A percentile compares a stretch with the other conserved stretches of the same genome.
Evolutionary conservation across 2,888 invertebrate species (phyloP).

Genomic region (Oscheius sp.): DNA sequence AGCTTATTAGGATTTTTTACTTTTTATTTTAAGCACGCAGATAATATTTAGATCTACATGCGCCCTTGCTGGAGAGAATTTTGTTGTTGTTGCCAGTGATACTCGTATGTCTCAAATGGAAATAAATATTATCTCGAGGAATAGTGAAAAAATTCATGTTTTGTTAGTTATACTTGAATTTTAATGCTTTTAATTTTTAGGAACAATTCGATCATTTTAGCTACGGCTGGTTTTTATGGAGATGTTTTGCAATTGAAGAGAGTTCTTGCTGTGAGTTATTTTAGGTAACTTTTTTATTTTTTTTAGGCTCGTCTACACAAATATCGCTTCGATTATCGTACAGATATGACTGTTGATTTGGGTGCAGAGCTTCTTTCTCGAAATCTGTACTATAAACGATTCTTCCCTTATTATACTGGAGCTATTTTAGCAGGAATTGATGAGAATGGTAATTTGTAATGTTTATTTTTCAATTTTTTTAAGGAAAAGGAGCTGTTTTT

Average conservation of each 20-base stretch:
- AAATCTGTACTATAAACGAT: slow-evolving; percentile 92
- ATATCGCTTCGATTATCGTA: slow-evolving; percentile 82
- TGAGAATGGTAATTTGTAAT: slow-evolving; percentile 77
- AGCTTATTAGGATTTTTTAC: not conserved
- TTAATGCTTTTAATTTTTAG: slow-evolving; percentile 67
- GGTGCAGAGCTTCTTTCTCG: slow-evolving; percentile 94
- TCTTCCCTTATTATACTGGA: slow-evolving; percentile 97
- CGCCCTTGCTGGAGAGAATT: slow-evolving; percentile 94
- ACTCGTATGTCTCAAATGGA: slow-evolving; percentile 72
- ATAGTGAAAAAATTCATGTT: slow-evolving; percentile 66
- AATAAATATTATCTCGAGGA: slow-evolving; percentile 64
- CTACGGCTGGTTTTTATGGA: slow-evolving; percentile 95
- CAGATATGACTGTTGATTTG: slow-evolving; percentile 83
- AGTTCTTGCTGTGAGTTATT: slow-evolving; percentile 56
- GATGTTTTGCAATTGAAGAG: slow-evolving; percentile 88
- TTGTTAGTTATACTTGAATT: slow-evolving; percentile 52
- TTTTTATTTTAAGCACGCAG: not conserved
- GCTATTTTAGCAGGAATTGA: slow-evolving; percentile 95
- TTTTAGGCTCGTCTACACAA: slow-evolving; percentile 76
- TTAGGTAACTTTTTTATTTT: slow-evolving; percentile 8
- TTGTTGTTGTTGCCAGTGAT: slow-evolving; percentile 92
- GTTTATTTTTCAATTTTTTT: not conserved
- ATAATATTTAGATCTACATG: slow-evolving; percentile 82
- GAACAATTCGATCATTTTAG: slow-evolving; percentile 86
- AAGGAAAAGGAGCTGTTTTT: slow-evolving; percentile 88